Evolutionary conservation across 2,797 vertebrate genomes (phyloP), one percentile per base, ranked within the genome.

Genomic region (Melanotaenia parkinsoni): DNA sequence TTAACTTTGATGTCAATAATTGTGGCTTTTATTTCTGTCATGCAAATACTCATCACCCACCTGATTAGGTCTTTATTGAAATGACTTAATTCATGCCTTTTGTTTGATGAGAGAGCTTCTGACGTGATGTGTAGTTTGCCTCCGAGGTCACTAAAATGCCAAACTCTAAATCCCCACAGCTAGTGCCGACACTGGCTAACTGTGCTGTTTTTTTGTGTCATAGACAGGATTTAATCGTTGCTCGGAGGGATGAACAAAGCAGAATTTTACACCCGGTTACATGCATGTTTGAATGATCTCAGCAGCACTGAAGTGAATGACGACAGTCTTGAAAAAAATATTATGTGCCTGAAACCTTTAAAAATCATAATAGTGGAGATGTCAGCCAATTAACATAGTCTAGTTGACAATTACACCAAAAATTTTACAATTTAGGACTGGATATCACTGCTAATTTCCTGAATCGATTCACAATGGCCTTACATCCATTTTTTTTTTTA

Each of bases 231-330:
- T 64, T 69, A 54, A 82, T 75, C 30, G 50, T 74, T 72, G 73
- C 81, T 83, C 1, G 37, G 68, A 64, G 37, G 69, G 40, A 60
- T 69, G 67, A 74, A 20, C 35, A 62, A 58, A 62, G 66, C 57
- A 76, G 72, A 83, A 74, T 73, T 35, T 45, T 45, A 59, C 53
- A 71, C 63, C 11, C 43, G 6, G 43, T 45, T 18, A 45, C 10
- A 59, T 59, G 12, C 66, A 51, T 14, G 32, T 24, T 45, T 67
- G 58, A 51, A 71, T 80, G 78, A 79, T 63, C 54, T 81, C 73
- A 59, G 68, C 72, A 69, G 65, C 64, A 18, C 28, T 47, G 56
- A 58, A 9, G 50, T 77, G 58, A 76, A 37, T 79, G 72, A 76
- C 62, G 4, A 35, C 47, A 40, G 13, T 54, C 54, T 35, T 30